Conservation (phyloP, 1,140 invertebrate genomes). For the Heliothis virescens region DNA sequence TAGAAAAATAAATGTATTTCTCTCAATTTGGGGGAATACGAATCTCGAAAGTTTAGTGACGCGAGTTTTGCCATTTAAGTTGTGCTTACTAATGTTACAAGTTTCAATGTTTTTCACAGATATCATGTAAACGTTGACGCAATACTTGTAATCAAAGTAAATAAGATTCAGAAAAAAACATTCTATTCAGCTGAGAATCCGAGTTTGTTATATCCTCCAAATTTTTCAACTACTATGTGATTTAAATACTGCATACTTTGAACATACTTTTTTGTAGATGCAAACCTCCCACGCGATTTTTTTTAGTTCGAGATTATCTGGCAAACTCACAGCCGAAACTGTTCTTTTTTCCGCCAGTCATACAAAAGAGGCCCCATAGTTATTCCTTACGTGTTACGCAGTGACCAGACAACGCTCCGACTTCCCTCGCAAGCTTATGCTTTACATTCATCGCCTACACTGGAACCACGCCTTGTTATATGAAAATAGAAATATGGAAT, state of each 20-base stretch:
- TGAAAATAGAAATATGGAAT: constrained; percentile 53
- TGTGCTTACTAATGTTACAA: not conserved
- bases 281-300: not conserved
- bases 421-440: constrained; percentile 14
- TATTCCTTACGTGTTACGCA: constrained; percentile 15
- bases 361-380: constrained; percentile 25
- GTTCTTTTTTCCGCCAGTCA: constrained; percentile 34
- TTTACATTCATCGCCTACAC: constrained; percentile 8
- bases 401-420: constrained; percentile 39
- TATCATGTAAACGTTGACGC: not conserved
- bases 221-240: too few relatives aligned
- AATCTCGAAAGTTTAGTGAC: constrained; percentile 17
- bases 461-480: constrained; percentile 44
- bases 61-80: not conserved
- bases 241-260: too few relatives aligned
- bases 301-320: not conserved
- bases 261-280: too few relatives aligned
- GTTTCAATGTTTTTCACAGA: not conserved
- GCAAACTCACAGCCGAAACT: constrained; percentile 11
- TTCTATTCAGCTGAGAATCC: too few relatives aligned
- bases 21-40: constrained; percentile 1
- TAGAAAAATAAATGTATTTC: constrained; percentile 51
- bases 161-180: not conserved
- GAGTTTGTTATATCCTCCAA: too few relatives aligned
- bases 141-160: not conserved